Conservation (phyloP, 2,888 invertebrate genomes). For the Eupithecia subfuscata region DNA sequence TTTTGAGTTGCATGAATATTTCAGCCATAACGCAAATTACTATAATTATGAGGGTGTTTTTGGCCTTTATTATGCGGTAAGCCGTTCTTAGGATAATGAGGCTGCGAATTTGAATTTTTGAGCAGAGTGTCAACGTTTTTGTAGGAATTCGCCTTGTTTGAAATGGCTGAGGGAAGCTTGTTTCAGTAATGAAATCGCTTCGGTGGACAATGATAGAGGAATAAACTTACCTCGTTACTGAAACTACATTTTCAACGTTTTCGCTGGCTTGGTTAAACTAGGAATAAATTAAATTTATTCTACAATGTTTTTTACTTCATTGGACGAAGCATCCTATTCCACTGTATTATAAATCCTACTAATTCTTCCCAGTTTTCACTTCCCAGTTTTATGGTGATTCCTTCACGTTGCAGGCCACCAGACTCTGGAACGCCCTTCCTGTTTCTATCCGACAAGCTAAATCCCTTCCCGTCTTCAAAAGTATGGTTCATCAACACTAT, state of each 20-base stretch:
- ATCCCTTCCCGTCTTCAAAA: too few relatives aligned
- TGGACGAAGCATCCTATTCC: neutral
- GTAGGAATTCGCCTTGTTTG: neutral
- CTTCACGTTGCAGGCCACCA: too few relatives aligned
- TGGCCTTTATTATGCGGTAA: conserved; percentile 28
- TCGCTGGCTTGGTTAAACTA: neutral
- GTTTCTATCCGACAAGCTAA: too few relatives aligned
- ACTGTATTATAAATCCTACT: neutral
- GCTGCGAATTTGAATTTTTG: conserved; percentile 17
- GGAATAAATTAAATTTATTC: neutral
- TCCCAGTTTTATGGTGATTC: too few relatives aligned
- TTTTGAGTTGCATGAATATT: conserved; percentile 34
- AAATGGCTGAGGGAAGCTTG: neutral
- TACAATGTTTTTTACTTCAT: neutral
- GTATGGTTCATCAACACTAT: too few relatives aligned
- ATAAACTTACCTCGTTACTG: neutral
- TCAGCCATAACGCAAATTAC: conserved; percentile 32
- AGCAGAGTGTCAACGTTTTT: neutral
- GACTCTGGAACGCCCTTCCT: too few relatives aligned
- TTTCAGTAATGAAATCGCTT: neutral
- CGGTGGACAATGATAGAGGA: neutral
- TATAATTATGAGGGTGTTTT: conserved; percentile 32
- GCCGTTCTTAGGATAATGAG: conserved; percentile 19
- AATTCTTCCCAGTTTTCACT: too few relatives aligned
- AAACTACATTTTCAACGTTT: neutral